Base-by-base conservation (phyloP, 1,140 invertebrate species). In the Piezodorus guildinii region DNA sequence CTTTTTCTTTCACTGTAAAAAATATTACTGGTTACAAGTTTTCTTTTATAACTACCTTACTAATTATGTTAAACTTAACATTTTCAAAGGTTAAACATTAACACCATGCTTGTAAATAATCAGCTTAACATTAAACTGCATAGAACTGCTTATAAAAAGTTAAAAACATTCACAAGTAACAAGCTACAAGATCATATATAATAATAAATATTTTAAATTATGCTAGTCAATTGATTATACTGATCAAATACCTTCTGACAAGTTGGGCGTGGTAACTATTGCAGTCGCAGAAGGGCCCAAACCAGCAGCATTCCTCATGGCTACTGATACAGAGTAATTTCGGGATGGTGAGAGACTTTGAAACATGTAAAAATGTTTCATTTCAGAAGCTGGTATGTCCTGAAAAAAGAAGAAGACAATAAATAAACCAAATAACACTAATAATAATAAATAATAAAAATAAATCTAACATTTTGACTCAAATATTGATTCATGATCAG, bases 281-380 rank as follows among this genome's bases (percentile, higher is more conserved):
- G 80, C 78, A 3, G 75, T 76, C 3, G 82, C 80, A 2, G 80
- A 72, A 0, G 88, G 88, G 19, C 91, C 91, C 70, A 88, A 84
- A 0, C 91, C 92, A 23, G 83, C 81, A 1, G 78, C 77, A 73
- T 94, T 96, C 68, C 85, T 79, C 80, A 91, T 91, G 0, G 84
- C 81, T 12, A 95, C 77, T 3, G 83, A 81, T 2, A 94, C 77
- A 9, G 80, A 81, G 72, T 94, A 95, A 65, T 84, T 83, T 15
- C 83, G 82, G n/a, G 81, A 80, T 0, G 90, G 81, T 65, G 81
- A 76, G 23, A 94, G 76, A 70, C 88, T 84, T 77, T 83, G 81
- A 69, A 92, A 88, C 77, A 92, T 84, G 73, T 89, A 89, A 70
- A 81, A 80, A 65, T 83, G 73, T 6, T 77, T 81, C 60, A 83